Conservation (phyloP, 2,797 vertebrate genomes). For the Channallabes apus region DNA sequence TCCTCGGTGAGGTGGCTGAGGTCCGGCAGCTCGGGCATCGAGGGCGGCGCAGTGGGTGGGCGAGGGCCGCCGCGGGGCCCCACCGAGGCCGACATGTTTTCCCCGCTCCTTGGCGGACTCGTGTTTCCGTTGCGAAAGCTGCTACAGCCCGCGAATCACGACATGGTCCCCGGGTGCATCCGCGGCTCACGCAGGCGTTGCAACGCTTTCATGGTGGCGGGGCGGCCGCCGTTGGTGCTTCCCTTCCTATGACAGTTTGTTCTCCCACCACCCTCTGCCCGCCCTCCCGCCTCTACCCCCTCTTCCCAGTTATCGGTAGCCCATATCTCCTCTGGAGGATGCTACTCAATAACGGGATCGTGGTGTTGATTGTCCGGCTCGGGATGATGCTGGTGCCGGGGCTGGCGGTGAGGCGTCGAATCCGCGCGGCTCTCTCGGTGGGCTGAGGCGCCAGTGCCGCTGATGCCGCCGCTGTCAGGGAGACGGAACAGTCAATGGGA, state of each 20-base stretch:
- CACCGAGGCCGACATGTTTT: slow-evolving; percentile 92
- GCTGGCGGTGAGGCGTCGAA: slow-evolving; percentile 56
- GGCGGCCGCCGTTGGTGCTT: slow-evolving; percentile 79
- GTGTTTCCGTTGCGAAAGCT: slow-evolving; percentile 67
- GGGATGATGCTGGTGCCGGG: slow-evolving; percentile 51
- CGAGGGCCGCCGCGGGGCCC: slow-evolving; percentile 92
- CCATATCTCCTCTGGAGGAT: slow-evolving; percentile 75
- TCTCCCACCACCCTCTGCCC: slow-evolving; percentile 68
- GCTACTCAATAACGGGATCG: slow-evolving; percentile 50
- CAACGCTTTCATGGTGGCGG: slow-evolving; percentile 83
- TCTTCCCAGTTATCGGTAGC: slow-evolving; percentile 74
- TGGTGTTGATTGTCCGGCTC: slow-evolving; percentile 55
- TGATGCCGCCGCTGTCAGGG: slow-evolving; percentile 79
- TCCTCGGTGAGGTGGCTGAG: slow-evolving; percentile 99
- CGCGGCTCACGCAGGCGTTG: slow-evolving; percentile 69
- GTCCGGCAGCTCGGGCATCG: slow-evolving; percentile 94
- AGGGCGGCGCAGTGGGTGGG: slow-evolving; percentile 87
- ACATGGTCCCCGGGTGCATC: slow-evolving; percentile 76
- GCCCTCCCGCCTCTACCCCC: slow-evolving; percentile 56
- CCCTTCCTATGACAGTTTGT: slow-evolving; percentile 73
- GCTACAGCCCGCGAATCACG: slow-evolving; percentile 78
- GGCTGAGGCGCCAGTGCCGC: slow-evolving; percentile 32
- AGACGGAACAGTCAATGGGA: slow-evolving; percentile 84
- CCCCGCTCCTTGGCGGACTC: slow-evolving; percentile 72
- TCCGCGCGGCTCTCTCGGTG: slow-evolving; percentile 59